Evolutionary conservation across 1,140 invertebrate species (phyloP).

Genomic region (Apocrypta bakeri): DNA sequence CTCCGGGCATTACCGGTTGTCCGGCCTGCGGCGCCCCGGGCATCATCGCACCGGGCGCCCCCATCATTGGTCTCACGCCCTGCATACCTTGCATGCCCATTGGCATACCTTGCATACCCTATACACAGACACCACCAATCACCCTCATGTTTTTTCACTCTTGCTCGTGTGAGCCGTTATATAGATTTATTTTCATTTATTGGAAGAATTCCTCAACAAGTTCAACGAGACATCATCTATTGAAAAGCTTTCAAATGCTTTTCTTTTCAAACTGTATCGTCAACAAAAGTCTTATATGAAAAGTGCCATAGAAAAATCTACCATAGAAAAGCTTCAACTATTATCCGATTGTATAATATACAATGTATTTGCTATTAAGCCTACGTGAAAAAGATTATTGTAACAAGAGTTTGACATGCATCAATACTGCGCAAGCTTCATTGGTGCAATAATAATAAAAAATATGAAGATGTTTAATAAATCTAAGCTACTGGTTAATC

Average conservation of each 20-base stretch:
- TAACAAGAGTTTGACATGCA: constrained; percentile 19
- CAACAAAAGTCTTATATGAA: constrained; percentile 5
- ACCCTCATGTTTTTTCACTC: neutral
- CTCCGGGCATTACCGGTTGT: constrained; percentile 63
- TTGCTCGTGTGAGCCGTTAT: neutral
- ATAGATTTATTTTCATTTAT: neutral
- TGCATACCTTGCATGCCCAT: constrained; percentile 67
- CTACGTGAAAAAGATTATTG: neutral
- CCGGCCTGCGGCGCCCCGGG: constrained; percentile 59
- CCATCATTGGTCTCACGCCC: constrained; percentile 71
- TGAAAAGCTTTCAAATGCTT: neutral
- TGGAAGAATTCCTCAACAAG: neutral
- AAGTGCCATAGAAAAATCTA: neutral
- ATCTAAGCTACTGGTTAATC: constrained; percentile 42
- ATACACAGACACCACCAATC: constrained; percentile 48
- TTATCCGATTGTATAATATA: neutral
- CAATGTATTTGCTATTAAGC: neutral
- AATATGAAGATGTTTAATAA: constrained; percentile 22
- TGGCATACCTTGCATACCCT: constrained; percentile 71
- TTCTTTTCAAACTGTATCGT: neutral
- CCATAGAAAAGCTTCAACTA: neutral
- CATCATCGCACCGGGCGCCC: constrained; percentile 66
- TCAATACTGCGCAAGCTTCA: constrained; percentile 32
- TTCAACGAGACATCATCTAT: neutral
- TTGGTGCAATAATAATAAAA: constrained; percentile 38